Conservation (phyloP, 1,140 invertebrate species). For the Temnothorax curvispinosus region DNA sequence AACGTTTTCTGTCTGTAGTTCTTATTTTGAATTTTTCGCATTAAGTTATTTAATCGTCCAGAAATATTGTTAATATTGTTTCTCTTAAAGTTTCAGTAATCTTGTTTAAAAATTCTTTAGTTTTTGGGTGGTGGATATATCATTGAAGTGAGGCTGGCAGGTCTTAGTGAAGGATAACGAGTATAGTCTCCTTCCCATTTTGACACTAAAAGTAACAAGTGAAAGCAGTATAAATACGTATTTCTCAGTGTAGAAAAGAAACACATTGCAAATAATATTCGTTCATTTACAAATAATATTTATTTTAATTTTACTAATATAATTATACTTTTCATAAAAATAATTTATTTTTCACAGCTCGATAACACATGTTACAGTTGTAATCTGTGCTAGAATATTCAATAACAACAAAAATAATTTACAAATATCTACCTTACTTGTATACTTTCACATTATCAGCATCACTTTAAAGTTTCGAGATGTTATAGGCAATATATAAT, state of each 20-base stretch:
- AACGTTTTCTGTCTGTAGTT: conserved; percentile 56
- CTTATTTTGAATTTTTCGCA: conserved; percentile 58
- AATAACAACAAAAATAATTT: neutral
- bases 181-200: conserved; percentile 85
- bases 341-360: neutral
- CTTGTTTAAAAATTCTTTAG: conserved; percentile 73
- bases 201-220: conserved; percentile 81
- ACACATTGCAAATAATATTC: no score
- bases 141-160: conserved; percentile 84
- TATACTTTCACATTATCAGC: conserved; percentile 6
- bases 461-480: neutral
- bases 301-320: neutral
- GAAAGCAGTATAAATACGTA: neutral
- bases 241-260: neutral
- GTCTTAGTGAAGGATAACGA: conserved; percentile 84
- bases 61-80: conserved; percentile 62
- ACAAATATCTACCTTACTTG: conserved; percentile 21
- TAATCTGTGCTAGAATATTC: neutral
- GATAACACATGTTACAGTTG: neutral
- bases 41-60: conserved; percentile 63
- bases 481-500: neutral
- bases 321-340: neutral
- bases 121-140: conserved; percentile 79
- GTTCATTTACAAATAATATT: neutral
- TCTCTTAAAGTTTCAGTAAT: conserved; percentile 72